A percentile compares a stretch with the other conserved stretches of the same genome.
These are phyloP conservation scores for Ceuthmochares aereus DNA, from an alignment of 2,113 vertebrate genomes.

Conservation along the genomic window DNA sequence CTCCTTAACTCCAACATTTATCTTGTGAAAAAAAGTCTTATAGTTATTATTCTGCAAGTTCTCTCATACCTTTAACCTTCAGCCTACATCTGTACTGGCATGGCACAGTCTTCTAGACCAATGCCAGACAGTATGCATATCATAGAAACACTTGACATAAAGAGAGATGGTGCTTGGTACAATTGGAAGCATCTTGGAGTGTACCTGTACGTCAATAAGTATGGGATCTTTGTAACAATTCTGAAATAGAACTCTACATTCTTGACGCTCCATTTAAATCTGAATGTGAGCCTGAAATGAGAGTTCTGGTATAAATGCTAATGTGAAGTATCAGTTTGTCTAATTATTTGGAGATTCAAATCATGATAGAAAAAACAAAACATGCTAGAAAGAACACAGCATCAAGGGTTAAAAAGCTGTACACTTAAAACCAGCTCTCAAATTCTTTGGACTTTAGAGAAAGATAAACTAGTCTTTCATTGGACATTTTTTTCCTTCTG, in stretches of 20 bases:
- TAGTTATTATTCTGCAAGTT: not conserved
- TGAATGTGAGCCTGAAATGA: not conserved
- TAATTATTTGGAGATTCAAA: not conserved
- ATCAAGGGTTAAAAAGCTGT: not conserved
- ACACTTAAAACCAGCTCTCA: not conserved
- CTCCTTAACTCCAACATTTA: not conserved
- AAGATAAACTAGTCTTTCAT: not conserved
- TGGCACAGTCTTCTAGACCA: not conserved
- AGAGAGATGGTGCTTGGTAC: not conserved
- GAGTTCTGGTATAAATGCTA: not conserved
- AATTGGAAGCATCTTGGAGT: not conserved
- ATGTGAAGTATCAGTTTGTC: not conserved
- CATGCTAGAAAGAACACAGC: not conserved
- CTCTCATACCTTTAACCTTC: not conserved
- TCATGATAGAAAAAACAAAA: not conserved
- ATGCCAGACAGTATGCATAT: not conserved
- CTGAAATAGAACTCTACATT: not conserved
- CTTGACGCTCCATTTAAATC: not conserved
- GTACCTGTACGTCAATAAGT: not conserved
- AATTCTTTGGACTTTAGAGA: not conserved
- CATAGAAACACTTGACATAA: not conserved
- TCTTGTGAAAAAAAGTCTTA: not conserved
- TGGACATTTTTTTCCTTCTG: not conserved
- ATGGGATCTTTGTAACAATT: not conserved
- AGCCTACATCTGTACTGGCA: not conserved